phyloP scores from a whole-genome alignment of 2,888 invertebrate species.

The Oegoconia quadripuncta region DNA sequence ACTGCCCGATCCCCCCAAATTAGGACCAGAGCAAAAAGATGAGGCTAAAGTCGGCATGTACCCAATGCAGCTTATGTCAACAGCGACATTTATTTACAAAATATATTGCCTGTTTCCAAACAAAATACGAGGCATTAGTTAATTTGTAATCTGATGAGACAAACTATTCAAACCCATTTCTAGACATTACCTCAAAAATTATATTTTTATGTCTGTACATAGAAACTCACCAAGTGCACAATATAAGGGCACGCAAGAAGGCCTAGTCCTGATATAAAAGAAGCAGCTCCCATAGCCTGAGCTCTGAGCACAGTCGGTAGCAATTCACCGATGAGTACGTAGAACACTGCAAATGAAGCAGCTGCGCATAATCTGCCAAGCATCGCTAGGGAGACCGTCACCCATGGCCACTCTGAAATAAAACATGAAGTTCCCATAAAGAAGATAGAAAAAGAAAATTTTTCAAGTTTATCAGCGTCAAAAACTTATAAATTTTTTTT shows the following conservation, averaged over 20 bases:
- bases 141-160: too few relatives aligned
- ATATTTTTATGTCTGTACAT: too few relatives aligned
- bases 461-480: neutral
- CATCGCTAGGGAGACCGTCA: slow-evolving; percentile 82
- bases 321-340: slow-evolving; percentile 83
- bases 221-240: slow-evolving; percentile 72
- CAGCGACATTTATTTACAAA: too few relatives aligned
- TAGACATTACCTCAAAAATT: neutral
- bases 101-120: too few relatives aligned
- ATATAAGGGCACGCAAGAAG: slow-evolving; percentile 82
- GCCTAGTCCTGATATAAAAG: slow-evolving; percentile 81
- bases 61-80: too few relatives aligned
- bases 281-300: slow-evolving; percentile 83
- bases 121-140: too few relatives aligned
- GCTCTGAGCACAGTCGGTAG: slow-evolving; percentile 82
- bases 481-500: too few relatives aligned
- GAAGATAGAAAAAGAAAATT: neutral
- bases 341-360: slow-evolving; percentile 83
- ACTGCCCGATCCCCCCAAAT: too few relatives aligned
- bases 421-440: neutral
- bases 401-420: slow-evolving; percentile 78
- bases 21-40: too few relatives aligned
- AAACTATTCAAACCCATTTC: too few relatives aligned
- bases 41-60: too few relatives aligned
- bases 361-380: slow-evolving; percentile 83